Percentiles rank a stretch among this genome's conserved stretches.
Conservation (phyloP, 2,888 invertebrate species). For the Orthosia incerta region DNA sequence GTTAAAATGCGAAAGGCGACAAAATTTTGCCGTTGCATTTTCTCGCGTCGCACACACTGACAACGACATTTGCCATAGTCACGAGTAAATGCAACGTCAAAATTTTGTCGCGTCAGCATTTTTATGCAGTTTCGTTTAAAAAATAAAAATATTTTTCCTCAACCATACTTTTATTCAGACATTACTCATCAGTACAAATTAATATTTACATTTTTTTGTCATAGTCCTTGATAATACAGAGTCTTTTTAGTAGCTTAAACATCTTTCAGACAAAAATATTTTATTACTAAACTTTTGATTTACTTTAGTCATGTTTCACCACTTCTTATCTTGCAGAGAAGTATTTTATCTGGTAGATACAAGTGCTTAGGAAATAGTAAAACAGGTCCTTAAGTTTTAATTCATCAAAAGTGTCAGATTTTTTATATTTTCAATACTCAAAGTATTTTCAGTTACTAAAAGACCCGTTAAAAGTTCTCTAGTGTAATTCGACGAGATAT, state of each 20-base stretch:
- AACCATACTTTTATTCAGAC: constrained; percentile 50
- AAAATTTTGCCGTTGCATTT: not conserved
- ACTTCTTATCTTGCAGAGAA: not conserved
- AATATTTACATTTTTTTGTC: constrained; percentile 54
- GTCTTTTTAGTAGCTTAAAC: not conserved
- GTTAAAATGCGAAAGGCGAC: not conserved
- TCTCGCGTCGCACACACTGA: not conserved
- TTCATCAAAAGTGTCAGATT: not conserved
- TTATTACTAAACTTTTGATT: not conserved
- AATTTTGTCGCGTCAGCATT: not conserved
- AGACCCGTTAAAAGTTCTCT: not conserved
- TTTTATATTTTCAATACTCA: not conserved
- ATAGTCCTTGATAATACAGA: constrained; percentile 21
- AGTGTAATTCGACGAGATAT: not conserved
- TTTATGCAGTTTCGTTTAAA: not conserved
- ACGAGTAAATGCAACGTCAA: not conserved
- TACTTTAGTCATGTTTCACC: not conserved
- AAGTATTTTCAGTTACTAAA: constrained; percentile 2
- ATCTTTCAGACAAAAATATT: not conserved
- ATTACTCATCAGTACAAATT: constrained; percentile 53
- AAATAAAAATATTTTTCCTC: not conserved
- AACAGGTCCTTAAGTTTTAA: not conserved
- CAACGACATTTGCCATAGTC: too few species aligned
- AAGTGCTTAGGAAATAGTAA: too few species aligned
- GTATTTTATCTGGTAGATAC: not conserved